phyloP scores from a whole-genome alignment of 2,797 vertebrate genomes.

The Tokudaia muenninki region DNA sequence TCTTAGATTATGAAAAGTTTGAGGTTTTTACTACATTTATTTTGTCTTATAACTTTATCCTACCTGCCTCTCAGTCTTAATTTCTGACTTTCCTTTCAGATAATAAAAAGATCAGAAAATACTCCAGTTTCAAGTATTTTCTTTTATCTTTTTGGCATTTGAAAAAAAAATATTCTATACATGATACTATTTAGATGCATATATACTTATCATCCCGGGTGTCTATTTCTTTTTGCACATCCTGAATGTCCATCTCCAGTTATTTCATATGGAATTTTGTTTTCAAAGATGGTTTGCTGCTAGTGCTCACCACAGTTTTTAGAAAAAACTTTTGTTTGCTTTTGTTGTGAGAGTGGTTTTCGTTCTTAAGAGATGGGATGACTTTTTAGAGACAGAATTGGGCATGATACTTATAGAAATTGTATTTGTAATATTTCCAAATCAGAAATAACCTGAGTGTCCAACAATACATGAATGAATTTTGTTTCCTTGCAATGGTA shows the following conservation, averaged over 20 bases:
- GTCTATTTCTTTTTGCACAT: not conserved
- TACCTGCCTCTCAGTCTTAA: not conserved
- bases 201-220: not conserved
- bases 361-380: not conserved
- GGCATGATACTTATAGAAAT: conserved; percentile 21
- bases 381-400: conserved; percentile 11
- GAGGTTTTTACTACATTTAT: not conserved
- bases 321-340: not conserved
- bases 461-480: not conserved
- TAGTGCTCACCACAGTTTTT: not conserved
- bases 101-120: not conserved
- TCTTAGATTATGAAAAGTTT: not conserved
- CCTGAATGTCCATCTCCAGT: not conserved
- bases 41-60: not conserved
- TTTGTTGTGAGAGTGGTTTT: not conserved
- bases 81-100: not conserved
- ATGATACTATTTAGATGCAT: not conserved
- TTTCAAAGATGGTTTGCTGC: not conserved
- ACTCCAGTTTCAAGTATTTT: not conserved
- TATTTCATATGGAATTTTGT: not conserved
- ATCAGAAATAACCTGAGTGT: not conserved
- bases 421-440: not conserved
- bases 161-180: not conserved
- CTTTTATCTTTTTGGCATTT: not conserved
- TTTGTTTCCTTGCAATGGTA: not conserved